Base-by-base conservation (phyloP, 2,797 vertebrate species). In the Melanitta fusca region DNA sequence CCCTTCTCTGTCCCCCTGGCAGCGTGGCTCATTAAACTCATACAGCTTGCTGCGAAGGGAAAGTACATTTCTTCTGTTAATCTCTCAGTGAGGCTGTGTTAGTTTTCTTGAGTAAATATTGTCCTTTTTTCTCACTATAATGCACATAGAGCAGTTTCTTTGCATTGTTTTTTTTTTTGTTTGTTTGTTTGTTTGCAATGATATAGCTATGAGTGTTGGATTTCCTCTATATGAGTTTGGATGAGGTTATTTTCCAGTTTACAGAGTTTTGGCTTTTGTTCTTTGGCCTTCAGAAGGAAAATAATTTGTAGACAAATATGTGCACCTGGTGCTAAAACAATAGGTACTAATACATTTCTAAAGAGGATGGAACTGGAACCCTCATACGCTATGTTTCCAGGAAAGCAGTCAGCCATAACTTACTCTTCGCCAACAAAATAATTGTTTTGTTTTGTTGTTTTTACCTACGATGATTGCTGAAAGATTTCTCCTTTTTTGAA, bases 271-370 rank as follows among this genome's bases (percentile, higher is more conserved):
- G 93, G 96, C 95, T 95, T 89, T 92, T 86, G 88, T 98, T 94
- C 84, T 60, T 89, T 95, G 95, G 93, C 88, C 89, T 95, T 96
- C 77, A 91, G 89, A 88, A 81, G 79, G 88, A 97, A 95, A 96
- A 80, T 61, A 95, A 96, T 89, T 92, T 93, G 92, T 86, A 85
- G 93, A 95, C 96, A 97, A 97, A 95, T 77, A 96, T 91, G 91
- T 66, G 95, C 96, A 97, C 91, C 93, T 95, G 96, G 91, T 93
- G 77, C 89, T 93, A 21, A 93, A 97, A 98, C 95, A 97, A 97
- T 96, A 95, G 92, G 88, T 93, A n/a, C 75, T 94, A 62, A 92
- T 85, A 60, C 93, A 91, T 91, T 93, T 79, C 39, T 66, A 83
- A 94, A 74, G 83, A 56, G 80, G 85, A 62, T 91, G 85, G 73